Evolutionary conservation across 2,113 vertebrate species (phyloP), one percentile per base, ranked within the genome.

Genomic region (Hiodon tergisus): DNA sequence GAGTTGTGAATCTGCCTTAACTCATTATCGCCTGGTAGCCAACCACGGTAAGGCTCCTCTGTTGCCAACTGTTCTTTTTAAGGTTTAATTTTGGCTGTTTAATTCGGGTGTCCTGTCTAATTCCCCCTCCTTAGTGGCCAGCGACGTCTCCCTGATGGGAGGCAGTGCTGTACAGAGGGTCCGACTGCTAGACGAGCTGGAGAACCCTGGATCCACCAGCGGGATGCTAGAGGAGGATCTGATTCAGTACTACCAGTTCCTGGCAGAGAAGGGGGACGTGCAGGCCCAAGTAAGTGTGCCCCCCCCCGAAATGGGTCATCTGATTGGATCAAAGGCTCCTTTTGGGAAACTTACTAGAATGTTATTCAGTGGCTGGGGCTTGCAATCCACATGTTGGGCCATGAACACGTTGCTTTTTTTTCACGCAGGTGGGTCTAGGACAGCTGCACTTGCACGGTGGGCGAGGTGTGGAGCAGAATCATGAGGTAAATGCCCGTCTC

Each of bases 231-330:
- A 99, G 85, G 96, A 99, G 85, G 97, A 99, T 78, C 88, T 99
- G 73, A 98, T 99, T 86, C 97, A 99, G 72, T 99, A 99, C 86
- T 99, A 99, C 74, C 97, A 98, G 85, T 99, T 99, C 79, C 87
- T 99, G 78, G 97, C 97, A 67, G 97, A 99, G 87, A 99, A 99
- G 67, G 97, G 97, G 73, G 97, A 99, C n/a, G 94, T 99, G 14
- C 97, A 99, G 85, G 97, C 97, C 50, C 97, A 99, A 95, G 97
- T 96, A 31, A 13, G 66, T 7, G 31, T 52, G 66, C 7, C 13
- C 46, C 53, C 11, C 3, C 11, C 16, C 53, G 4, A 67, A 31
- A 67, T 48, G 65, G 6, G 47, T 0, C 31, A 31, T 31, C 46
- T 67, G 47, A 48, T 10, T 67, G 47, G 47, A 48, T n/a, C n/a